A percentile compares a stretch with the other conserved stretches of the same genome.
Evolutionary conservation across 2,113 vertebrate genomes (phyloP).

Genomic region (Pagrus major): DNA sequence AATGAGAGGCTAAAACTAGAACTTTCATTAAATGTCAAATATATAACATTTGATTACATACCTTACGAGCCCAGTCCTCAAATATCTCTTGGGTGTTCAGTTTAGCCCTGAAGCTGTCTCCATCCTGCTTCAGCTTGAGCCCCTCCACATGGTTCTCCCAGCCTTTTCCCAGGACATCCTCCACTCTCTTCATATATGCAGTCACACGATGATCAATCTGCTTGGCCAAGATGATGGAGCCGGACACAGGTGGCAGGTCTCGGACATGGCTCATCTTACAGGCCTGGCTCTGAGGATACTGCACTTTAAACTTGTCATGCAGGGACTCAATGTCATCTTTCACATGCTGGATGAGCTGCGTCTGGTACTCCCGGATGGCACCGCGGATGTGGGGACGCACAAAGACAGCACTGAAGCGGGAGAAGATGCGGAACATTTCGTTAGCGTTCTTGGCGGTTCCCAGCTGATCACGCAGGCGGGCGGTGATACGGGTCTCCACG

Average conservation of each 20-base stretch:
- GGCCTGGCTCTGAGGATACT: slow-evolving; percentile 97
- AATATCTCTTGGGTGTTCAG: slow-evolving; percentile 99
- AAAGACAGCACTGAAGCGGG: slow-evolving; percentile 97
- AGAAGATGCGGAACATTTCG: slow-evolving; percentile 99
- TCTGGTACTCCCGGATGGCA: slow-evolving; percentile 98
- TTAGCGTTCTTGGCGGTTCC: slow-evolving; percentile 99
- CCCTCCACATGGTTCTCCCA: slow-evolving; percentile 99
- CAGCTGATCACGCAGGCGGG: slow-evolving; percentile 95
- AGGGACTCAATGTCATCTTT: slow-evolving; percentile 98
- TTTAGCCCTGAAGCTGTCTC: slow-evolving; percentile 98
- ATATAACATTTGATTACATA: slow-evolving; percentile 54
- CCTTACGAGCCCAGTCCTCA: slow-evolving; percentile 99
- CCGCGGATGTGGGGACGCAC: slow-evolving; percentile 97
- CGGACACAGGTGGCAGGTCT: slow-evolving; percentile 95
- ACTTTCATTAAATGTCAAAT: background rate
- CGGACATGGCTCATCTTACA: slow-evolving; percentile 99
- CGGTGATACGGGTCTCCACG: slow-evolving; percentile 98
- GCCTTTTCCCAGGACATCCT: slow-evolving; percentile 97
- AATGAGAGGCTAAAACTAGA: too few relatives aligned
- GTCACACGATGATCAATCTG: slow-evolving; percentile 98
- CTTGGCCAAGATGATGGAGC: slow-evolving; percentile 99
- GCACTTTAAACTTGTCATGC: slow-evolving; percentile 99
- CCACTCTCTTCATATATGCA: slow-evolving; percentile 98
- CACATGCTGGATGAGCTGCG: slow-evolving; percentile 96
- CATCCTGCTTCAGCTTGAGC: slow-evolving; percentile 98